Evolutionary conservation across 2,113 vertebrate species (phyloP).

Genomic region (Zosterops pallidus): DNA sequence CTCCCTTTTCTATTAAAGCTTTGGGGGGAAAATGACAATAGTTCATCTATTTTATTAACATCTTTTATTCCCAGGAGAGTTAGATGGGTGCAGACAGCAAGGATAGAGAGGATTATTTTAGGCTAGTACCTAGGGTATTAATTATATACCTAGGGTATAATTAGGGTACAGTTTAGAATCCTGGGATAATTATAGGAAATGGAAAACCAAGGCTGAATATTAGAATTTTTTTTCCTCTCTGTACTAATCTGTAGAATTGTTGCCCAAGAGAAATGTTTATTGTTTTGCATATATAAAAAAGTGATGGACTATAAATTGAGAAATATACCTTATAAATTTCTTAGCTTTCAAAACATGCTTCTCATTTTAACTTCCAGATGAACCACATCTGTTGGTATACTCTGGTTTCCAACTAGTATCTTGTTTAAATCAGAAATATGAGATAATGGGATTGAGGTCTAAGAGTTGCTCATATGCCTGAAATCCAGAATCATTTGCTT

Average conservation of each 20-base stretch:
- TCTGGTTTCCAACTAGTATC: neutral
- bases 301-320: neutral
- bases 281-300: constrained; percentile 19
- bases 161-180: constrained; percentile 48
- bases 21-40: neutral
- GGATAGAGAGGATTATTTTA: constrained; percentile 47
- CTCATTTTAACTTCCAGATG: neutral
- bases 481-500: neutral
- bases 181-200: constrained; percentile 38
- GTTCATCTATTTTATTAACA: constrained; percentile 56
- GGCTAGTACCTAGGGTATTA: constrained; percentile 47
- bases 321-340: neutral
- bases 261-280: constrained; percentile 26
- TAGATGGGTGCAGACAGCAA: constrained; percentile 42
- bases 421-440: neutral
- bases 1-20: constrained; percentile 26
- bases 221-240: neutral
- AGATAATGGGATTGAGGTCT: neutral
- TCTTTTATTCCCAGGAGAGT: constrained; percentile 30
- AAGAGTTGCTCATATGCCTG: neutral
- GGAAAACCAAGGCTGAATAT: constrained; percentile 6
- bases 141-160: constrained; percentile 54
- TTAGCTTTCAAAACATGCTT: neutral
- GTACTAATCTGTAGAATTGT: neutral
- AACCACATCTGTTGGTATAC: neutral